Conservation (phyloP, 2,797 vertebrate species). For the Gymnothorax reevesii region DNA sequence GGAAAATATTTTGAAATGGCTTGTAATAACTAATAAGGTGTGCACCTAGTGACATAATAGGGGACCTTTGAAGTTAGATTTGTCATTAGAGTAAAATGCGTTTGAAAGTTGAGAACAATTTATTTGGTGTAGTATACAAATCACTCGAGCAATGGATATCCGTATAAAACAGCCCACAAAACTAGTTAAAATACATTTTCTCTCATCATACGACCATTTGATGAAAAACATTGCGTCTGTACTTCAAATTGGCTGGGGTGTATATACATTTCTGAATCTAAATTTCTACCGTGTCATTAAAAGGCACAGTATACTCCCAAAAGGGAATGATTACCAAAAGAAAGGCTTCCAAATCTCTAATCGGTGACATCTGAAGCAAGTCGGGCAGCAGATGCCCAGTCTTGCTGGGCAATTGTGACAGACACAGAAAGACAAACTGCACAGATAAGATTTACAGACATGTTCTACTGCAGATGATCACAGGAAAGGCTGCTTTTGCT, state of each 20-base stretch:
- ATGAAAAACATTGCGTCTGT: not conserved
- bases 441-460: not conserved
- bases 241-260: not conserved
- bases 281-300: not conserved
- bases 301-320: not conserved
- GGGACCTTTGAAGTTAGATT: not conserved
- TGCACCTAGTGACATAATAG: not conserved
- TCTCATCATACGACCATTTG: not conserved
- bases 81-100: not conserved
- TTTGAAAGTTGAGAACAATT: not conserved
- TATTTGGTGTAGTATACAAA: not conserved
- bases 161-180: slow-evolving; percentile 1
- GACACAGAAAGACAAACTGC: not conserved
- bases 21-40: too few relatives aligned
- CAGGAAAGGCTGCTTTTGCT: not conserved
- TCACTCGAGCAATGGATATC: not conserved
- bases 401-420: not conserved
- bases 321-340: not conserved
- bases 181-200: not conserved
- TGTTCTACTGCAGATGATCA: not conserved
- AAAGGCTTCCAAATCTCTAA: not conserved
- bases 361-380: not conserved
- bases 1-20: too few relatives aligned
- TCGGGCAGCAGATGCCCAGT: not conserved
- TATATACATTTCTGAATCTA: not conserved